These are phyloP conservation scores for Notamacropus eugenii DNA, from an alignment of 2,797 vertebrate species.

Conservation along the genomic window DNA sequence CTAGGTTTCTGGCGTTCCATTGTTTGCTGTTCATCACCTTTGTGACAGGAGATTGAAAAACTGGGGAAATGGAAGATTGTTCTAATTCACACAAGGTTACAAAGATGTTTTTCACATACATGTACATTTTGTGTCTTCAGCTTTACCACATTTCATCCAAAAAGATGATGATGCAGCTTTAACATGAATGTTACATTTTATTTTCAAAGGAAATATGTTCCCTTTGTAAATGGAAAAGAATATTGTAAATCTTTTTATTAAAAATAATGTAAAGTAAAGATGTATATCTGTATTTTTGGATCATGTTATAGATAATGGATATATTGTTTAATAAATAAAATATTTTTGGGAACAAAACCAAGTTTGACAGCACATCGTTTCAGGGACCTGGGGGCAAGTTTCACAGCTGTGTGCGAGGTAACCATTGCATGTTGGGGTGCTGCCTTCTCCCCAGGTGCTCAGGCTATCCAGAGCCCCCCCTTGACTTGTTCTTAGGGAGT, in stretches of 20 bases:
- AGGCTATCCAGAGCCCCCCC: background rate
- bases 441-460: background rate
- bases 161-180: slow-evolving; percentile 63
- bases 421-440: background rate
- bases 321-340: slow-evolving; percentile 88
- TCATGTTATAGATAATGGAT: slow-evolving; percentile 80
- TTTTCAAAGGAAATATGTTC: slow-evolving; percentile 76
- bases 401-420: background rate
- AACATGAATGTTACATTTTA: slow-evolving; percentile 65
- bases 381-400: background rate
- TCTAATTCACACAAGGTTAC: slow-evolving; percentile 1
- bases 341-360: slow-evolving; percentile 84
- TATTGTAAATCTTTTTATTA: slow-evolving; percentile 84
- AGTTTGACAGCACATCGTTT: background rate
- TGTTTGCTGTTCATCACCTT: slow-evolving; percentile 18
- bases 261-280: slow-evolving; percentile 79
- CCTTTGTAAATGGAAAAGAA: slow-evolving; percentile 81
- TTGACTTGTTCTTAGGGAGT: background rate
- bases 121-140: background rate
- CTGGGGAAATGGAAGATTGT: background rate
- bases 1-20: slow-evolving; percentile 65
- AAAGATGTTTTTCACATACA: background rate
- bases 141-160: slow-evolving; percentile 67
- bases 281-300: slow-evolving; percentile 88
- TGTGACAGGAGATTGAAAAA: slow-evolving; percentile 16